Conservation (phyloP, 2,888 invertebrate species). For the Sinhomidia bicolor region DNA sequence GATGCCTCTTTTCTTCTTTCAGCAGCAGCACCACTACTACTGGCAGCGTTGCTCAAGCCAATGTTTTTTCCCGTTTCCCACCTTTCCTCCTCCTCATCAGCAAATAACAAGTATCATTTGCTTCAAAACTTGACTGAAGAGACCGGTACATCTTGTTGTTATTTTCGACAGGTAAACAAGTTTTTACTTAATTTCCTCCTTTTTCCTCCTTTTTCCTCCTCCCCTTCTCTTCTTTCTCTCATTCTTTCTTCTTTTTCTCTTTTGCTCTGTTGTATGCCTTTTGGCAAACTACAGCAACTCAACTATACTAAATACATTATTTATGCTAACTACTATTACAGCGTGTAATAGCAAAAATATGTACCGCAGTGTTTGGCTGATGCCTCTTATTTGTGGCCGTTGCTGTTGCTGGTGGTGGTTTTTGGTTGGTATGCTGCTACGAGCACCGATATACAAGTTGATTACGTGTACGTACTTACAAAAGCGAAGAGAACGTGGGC, state of each 20-base stretch:
- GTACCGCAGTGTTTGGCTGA: too few species aligned
- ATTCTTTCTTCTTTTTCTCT: not conserved
- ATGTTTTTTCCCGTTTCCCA: not conserved
- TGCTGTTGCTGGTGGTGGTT: not conserved
- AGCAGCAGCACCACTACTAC: too few species aligned
- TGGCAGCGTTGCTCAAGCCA: too few species aligned
- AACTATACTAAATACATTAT: too few species aligned
- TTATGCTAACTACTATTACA: too few species aligned
- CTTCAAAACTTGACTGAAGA: not conserved
- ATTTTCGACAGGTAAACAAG: constrained; percentile 47
- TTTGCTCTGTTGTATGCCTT: too few species aligned
- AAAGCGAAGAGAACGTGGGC: constrained; percentile 12
- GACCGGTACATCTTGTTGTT: not conserved
- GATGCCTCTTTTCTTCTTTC: too few species aligned
- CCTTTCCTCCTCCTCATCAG: not conserved
- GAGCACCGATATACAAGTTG: not conserved
- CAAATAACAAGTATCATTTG: constrained; percentile 6
- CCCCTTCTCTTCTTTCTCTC: not conserved
- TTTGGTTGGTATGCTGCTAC: not conserved
- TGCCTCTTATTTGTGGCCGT: too few species aligned
- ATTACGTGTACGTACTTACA: not conserved
- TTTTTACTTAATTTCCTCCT: constrained; percentile 13
- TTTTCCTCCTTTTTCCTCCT: too few species aligned
- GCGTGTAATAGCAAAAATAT: not conserved
- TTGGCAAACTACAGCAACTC: too few species aligned